Evolutionary conservation across 2,797 vertebrate genomes (phyloP).

Genomic region (Cuculus canorus): DNA sequence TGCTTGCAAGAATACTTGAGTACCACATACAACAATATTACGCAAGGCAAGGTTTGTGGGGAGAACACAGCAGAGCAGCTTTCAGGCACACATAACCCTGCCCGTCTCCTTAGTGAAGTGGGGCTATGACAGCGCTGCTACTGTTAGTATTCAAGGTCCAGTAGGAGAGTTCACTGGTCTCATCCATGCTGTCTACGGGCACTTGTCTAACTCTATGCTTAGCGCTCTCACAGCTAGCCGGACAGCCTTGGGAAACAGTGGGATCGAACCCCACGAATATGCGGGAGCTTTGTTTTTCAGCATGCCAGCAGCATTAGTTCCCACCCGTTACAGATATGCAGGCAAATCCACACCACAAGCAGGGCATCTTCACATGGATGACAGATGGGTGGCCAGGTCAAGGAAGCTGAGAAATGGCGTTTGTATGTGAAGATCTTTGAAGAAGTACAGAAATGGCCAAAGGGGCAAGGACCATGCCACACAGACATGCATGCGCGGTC

Average conservation of each 20-base stretch:
- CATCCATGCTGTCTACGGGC: not conserved
- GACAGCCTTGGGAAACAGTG: not conserved
- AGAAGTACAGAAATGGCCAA: not conserved
- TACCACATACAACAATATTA: not conserved
- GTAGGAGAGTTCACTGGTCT: not conserved
- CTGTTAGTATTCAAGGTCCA: not conserved
- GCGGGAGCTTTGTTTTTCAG: not conserved
- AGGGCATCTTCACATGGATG: not conserved
- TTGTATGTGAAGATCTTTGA: not conserved
- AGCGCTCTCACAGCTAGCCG: not conserved
- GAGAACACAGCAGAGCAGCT: not conserved
- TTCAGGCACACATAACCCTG: not conserved
- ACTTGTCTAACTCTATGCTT: not conserved
- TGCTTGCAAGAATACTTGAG: not conserved
- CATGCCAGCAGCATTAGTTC: not conserved
- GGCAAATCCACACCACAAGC: not conserved
- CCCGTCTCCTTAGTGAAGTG: rapidly evolving
- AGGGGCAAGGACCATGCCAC: not conserved
- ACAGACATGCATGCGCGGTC: not conserved
- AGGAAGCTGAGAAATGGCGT: not conserved
- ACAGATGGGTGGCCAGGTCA: not conserved
- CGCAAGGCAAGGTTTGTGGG: not conserved
- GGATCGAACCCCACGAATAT: not conserved
- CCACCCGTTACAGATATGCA: not conserved
- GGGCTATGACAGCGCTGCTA: not conserved